Evolutionary conservation across 2,113 vertebrate species (phyloP), one percentile per base, ranked within the genome.

Genomic region (Leptosomus discolor): DNA sequence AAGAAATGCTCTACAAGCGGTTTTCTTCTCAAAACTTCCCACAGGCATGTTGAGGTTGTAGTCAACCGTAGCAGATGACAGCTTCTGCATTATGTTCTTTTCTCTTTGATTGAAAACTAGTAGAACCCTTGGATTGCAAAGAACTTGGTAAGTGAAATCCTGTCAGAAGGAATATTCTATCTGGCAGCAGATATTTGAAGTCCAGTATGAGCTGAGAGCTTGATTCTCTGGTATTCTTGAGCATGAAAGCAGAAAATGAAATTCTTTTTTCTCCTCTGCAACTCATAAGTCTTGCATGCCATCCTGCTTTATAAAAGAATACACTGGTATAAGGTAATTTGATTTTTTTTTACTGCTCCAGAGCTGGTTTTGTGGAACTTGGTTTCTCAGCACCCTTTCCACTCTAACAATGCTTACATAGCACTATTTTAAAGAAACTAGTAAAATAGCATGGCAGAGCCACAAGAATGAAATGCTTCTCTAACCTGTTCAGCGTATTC

Each of bases 161-260:
- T 88, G 81, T 94, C 96, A 96, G 88, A 96, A 94, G 24, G 71
- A 96, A 97, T 97, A 74, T 91, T 96, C 86, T 94, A 50, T 74
- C 64, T 89, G 83, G 53, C 71, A 88, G 54, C 12, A 92, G 36
- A 51, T 76, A 61, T 75, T 96, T 97, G 71, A 96, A 96, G 65
- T 92, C 68, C 53, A 70, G 36, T 53, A 58, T 67, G 60, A 84
- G 39, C 64, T 60, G 37, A 79, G 45, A 78, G 26, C 80, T 96
- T 68, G 82, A 50, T 96, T 93, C 97, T 91, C 57, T 83, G 39
- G 11, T 82, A 56, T 90, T 96, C 46, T 96, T 15, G 29, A 95
- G 80, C 67, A 79, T 21, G 76, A 2, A 32, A 86, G 32, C 46
- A 89, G 51, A 95, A 92, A 80, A 87, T 67, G 0, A 88, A 89